phyloP scores from a whole-genome alignment of 1,140 invertebrate species.

The Cydia amplana region DNA sequence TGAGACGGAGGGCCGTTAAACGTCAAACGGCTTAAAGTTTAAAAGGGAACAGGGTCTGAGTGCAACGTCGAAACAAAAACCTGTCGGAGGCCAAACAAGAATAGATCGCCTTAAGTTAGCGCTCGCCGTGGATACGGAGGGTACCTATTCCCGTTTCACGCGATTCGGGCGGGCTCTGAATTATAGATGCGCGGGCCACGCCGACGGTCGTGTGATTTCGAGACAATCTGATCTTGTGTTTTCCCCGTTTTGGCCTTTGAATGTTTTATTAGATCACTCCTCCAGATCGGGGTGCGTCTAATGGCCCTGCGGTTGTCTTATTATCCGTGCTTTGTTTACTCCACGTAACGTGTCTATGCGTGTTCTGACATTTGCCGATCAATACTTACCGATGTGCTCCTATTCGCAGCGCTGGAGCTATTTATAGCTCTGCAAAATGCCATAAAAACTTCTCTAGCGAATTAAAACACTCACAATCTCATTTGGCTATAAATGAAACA shows the following conservation, averaged over 20 bases:
- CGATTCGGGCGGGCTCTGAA: slow-evolving; percentile 52
- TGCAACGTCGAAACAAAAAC: slow-evolving; percentile 33
- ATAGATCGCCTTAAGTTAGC: slow-evolving; percentile 50
- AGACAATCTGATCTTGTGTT: slow-evolving; percentile 78
- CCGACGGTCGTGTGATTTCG: slow-evolving; percentile 74
- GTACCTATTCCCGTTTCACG: slow-evolving; percentile 42
- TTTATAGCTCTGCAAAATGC: slow-evolving; percentile 34
- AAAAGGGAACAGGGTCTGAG: slow-evolving; percentile 33
- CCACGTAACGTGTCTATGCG: slow-evolving; percentile 21
- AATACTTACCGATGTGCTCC: slow-evolving; percentile 32
- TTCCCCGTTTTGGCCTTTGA: slow-evolving; percentile 72
- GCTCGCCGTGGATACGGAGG: slow-evolving; percentile 45
- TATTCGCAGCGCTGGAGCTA: background rate
- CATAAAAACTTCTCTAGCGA: slow-evolving; percentile 42
- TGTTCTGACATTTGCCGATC: slow-evolving; percentile 20
- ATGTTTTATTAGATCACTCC: slow-evolving; percentile 72
- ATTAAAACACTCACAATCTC: slow-evolving; percentile 39
- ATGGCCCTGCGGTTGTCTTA: slow-evolving; percentile 55
- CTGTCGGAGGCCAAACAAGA: slow-evolving; percentile 40
- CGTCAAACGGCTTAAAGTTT: slow-evolving; percentile 31
- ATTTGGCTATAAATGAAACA: slow-evolving; percentile 52
- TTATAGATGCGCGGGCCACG: slow-evolving; percentile 69
- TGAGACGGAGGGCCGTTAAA: slow-evolving; percentile 29
- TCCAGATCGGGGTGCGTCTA: slow-evolving; percentile 56
- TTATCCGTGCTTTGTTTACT: slow-evolving; percentile 53